These are phyloP conservation scores for Nudaria mundana DNA, from an alignment of 2,888 invertebrate genomes.

Conservation along the genomic window DNA sequence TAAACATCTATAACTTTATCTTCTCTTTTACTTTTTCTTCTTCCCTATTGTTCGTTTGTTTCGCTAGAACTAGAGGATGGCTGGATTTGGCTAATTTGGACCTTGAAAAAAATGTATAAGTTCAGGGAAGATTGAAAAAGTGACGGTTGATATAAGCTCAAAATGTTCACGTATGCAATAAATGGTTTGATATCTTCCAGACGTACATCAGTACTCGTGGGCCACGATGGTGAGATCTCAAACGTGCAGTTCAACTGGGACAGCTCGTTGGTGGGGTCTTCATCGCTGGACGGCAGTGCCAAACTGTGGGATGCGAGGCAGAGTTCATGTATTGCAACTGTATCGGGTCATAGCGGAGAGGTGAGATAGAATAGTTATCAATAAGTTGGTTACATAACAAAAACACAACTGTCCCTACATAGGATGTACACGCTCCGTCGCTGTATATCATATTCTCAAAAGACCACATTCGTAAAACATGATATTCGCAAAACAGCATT, in stretches of 20 bases:
- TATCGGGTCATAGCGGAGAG: constrained; percentile 84
- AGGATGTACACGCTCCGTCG: not conserved
- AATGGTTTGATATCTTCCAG: too few species aligned
- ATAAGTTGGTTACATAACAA: too few species aligned
- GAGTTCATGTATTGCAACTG: constrained; percentile 78
- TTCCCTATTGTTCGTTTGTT: too few species aligned
- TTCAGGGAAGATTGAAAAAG: too few species aligned
- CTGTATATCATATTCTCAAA: constrained; percentile 1
- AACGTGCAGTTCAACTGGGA: constrained; percentile 86
- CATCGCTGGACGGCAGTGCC: constrained; percentile 86
- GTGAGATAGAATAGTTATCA: constrained; percentile 34
- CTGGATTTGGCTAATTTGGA: too few species aligned
- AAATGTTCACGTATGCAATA: too few species aligned
- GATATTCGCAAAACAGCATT: not conserved
- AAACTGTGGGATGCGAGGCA: constrained; percentile 86
- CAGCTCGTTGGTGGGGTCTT: constrained; percentile 84
- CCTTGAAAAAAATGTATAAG: too few species aligned
- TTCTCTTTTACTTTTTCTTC: too few species aligned
- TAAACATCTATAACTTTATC: too few species aligned
- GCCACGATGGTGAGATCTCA: constrained; percentile 85
- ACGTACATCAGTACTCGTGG: constrained; percentile 78
- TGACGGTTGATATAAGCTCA: too few species aligned
- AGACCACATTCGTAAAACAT: not conserved
- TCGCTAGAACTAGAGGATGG: too few species aligned
- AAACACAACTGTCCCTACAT: too few species aligned